Evolutionary conservation across 2,113 vertebrate species (phyloP), one percentile per base, ranked within the genome.

Genomic region (Piaya cayana): DNA sequence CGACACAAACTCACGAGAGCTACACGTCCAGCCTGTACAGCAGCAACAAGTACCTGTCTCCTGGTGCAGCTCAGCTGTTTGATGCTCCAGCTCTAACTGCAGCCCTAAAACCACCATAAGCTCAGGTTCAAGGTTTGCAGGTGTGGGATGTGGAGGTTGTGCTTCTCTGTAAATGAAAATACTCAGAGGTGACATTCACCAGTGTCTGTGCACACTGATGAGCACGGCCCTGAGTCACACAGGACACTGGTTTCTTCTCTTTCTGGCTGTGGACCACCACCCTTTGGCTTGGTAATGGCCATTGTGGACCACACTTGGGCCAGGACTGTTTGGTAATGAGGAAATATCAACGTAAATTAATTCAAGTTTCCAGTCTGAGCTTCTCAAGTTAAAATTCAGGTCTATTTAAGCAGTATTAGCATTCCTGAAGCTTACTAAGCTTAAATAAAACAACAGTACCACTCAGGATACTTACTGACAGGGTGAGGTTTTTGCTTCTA

Each of bases 361-460:
- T 34, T 56, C 65, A 65, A 75, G 22, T 45, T 34, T 95, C 23
- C 70, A 49, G 30, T 32, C 92, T 80, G 56, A 72, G 68, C 59
- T 59, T 52, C 62, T 47, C 17, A 36, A 72, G 85, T 64, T 83
- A 72, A 89, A 36, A 84, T 30, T 13, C 22, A 62, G 79, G 64
- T 68, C 65, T 92, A 64, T 92, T 95, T 94, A 83, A 92, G 67
- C 17, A 3, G 29, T 49, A 69, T 95, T 75, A 70, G 58, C 91
- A 81, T 75, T 93, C 92, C 94, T 75, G 81, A 14, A 84, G 65
- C 83, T 92, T 89, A 58, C 69, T 71, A 70, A 94, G 90, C 89
- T 94, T 96, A 86, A 95, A 93, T 95, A 83, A 96, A 97, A 93
- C 32, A 85, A 47, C 39, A 90, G 64, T 49, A 86, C 60, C 71